phyloP scores from a whole-genome alignment of 2,888 invertebrate genomes.

The Nomada lathburiana region DNA sequence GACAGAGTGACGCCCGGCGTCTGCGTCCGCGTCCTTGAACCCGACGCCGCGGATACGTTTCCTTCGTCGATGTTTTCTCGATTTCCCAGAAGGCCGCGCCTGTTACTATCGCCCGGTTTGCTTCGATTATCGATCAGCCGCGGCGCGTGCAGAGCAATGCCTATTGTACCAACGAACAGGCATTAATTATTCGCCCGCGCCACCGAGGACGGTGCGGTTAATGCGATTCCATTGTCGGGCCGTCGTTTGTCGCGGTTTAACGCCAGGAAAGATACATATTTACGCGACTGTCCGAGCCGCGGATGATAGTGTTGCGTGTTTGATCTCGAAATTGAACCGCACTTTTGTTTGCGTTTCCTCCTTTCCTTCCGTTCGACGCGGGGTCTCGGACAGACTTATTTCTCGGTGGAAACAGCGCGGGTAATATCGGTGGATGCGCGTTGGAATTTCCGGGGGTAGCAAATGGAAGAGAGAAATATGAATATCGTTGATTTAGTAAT shows the following conservation, averaged over 20 bases:
- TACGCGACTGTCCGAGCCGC: neutral
- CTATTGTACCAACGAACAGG: conserved; percentile 22
- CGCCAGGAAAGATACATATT: neutral
- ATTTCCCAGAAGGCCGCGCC: conserved; percentile 77
- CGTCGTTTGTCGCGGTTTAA: neutral
- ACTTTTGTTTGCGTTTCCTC: neutral
- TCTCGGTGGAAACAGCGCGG: too few relatives aligned
- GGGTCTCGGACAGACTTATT: too few relatives aligned
- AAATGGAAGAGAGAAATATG: too few relatives aligned
- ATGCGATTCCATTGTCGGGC: conserved; percentile 13
- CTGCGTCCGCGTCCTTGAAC: conserved; percentile 80
- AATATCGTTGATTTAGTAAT: too few relatives aligned
- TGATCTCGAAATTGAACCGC: neutral
- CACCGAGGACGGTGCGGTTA: conserved; percentile 1
- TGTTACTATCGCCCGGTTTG: conserved; percentile 65
- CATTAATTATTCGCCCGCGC: conserved; percentile 46
- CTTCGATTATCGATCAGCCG: conserved; percentile 59
- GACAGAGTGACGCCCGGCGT: conserved; percentile 75
- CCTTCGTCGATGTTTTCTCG: conserved; percentile 63
- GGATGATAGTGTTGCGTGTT: neutral
- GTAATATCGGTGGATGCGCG: too few relatives aligned
- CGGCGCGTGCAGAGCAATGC: conserved; percentile 22
- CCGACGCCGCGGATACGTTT: conserved; percentile 62
- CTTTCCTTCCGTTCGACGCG: neutral
- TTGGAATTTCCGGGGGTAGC: too few relatives aligned